These are phyloP conservation scores for Micropterix aruncella DNA, from an alignment of 2,888 invertebrate genomes.

Conservation along the genomic window DNA sequence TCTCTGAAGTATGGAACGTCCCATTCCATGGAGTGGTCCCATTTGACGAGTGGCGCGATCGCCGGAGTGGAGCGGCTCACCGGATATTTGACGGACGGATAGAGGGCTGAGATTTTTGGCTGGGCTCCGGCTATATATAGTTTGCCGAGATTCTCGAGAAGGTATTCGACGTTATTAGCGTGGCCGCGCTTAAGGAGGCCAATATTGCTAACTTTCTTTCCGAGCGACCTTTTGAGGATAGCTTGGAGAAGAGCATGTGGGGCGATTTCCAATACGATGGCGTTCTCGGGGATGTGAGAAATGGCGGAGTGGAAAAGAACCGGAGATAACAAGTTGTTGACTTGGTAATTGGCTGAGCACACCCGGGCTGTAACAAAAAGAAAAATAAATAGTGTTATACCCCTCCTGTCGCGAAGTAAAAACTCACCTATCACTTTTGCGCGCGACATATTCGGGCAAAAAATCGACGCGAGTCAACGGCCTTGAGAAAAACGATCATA, in stretches of 20 bases:
- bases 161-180: conserved; percentile 56
- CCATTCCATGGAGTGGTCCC: conserved; percentile 92
- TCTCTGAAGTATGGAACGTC: conserved; percentile 62
- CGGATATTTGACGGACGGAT: conserved; percentile 65
- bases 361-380: conserved; percentile 39
- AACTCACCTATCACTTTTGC: no score
- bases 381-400: not conserved
- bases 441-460: no score
- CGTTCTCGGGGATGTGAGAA: conserved; percentile 70
- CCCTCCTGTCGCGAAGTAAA: no score
- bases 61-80: conserved; percentile 87
- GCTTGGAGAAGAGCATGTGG: conserved; percentile 92
- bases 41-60: conserved; percentile 71
- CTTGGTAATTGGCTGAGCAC: conserved; percentile 89
- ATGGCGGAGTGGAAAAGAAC: conserved; percentile 87
- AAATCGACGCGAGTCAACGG: no score
- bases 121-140: conserved; percentile 69
- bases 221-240: conserved; percentile 74
- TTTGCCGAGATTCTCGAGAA: conserved; percentile 68
- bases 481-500: no score
- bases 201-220: conserved; percentile 59
- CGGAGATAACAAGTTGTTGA: conserved; percentile 88
- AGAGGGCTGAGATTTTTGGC: conserved; percentile 58
- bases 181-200: conserved; percentile 77
- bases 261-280: conserved; percentile 84